These are phyloP conservation scores for Tachyglossus aculeatus DNA, from an alignment of 2,797 vertebrate species.

Conservation along the genomic window DNA sequence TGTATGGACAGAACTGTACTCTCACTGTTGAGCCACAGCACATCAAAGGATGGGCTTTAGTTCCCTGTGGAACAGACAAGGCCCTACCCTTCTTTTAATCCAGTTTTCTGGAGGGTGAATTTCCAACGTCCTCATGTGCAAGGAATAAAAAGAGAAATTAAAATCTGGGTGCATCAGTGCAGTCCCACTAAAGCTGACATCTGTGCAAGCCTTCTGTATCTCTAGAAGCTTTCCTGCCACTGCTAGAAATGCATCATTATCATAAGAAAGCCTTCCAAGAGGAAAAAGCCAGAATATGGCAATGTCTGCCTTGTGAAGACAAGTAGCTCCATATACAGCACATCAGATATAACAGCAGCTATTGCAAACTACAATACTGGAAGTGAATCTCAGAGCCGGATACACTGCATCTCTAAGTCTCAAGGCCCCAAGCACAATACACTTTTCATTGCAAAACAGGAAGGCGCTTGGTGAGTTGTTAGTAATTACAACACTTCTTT, in stretches of 20 bases:
- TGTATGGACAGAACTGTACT: constrained; percentile 12
- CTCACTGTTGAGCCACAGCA: neutral
- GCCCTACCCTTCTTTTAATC: constrained; percentile 33
- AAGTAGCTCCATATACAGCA: neutral
- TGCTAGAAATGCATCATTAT: neutral
- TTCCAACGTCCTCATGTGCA: constrained; percentile 26
- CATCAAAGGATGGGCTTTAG: constrained; percentile 34
- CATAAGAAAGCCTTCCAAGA: neutral
- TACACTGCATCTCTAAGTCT: neutral
- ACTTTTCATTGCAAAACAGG: constrained; percentile 1
- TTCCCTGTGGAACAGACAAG: neutral
- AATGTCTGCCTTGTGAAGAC: constrained; percentile 29
- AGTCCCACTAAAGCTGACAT: neutral
- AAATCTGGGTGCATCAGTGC: neutral
- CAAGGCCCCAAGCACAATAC: neutral
- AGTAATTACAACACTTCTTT: neutral
- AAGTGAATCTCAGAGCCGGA: neutral
- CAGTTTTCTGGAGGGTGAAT: constrained; percentile 28
- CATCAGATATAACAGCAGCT: constrained; percentile 11
- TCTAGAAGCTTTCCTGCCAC: neutral
- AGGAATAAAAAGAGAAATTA: constrained; percentile 35
- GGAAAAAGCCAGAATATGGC: constrained; percentile 5
- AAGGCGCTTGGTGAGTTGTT: neutral
- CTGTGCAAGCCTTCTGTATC: neutral
- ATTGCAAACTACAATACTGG: neutral